phyloP scores from a whole-genome alignment of 2,888 invertebrate genomes.

The Drosophila percnosoma region DNA sequence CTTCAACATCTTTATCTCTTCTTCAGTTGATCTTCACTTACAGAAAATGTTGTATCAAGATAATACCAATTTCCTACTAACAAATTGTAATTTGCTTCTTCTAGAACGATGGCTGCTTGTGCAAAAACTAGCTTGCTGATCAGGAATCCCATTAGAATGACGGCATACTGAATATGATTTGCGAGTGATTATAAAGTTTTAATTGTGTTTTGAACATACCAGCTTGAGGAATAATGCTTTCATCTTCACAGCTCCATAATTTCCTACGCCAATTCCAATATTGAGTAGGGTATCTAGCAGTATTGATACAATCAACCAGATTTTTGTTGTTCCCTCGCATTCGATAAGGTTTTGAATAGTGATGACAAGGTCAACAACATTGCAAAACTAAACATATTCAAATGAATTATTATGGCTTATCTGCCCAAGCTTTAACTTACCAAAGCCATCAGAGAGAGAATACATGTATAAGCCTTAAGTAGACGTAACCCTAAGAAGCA shows the following conservation, averaged over 20 bases:
- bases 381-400: conserved; percentile 7
- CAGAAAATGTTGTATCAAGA: conserved; percentile 15
- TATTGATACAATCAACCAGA: conserved; percentile 12
- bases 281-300: conserved; percentile 6
- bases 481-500: conserved; percentile 22
- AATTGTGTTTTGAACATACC: not conserved
- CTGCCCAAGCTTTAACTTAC: conserved; percentile 10
- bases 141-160: conserved; percentile 7
- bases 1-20: not conserved
- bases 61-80: conserved; percentile 17
- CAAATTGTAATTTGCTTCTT: not conserved
- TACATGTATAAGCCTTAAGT: conserved; percentile 7
- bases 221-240: conserved; percentile 1
- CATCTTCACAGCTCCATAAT: conserved; percentile 11
- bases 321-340: not conserved
- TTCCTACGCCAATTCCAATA: not conserved
- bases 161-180: not conserved
- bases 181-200: not conserved
- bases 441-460: conserved; percentile 1
- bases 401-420: not conserved
- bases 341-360: not conserved
- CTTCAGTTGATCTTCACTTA: not conserved
- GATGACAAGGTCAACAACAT: conserved; percentile 12
- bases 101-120: not conserved
- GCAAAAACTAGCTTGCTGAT: conserved; percentile 23